Conservation (phyloP, 2,113 vertebrate genomes). For the Tenrec ecaudatus region DNA sequence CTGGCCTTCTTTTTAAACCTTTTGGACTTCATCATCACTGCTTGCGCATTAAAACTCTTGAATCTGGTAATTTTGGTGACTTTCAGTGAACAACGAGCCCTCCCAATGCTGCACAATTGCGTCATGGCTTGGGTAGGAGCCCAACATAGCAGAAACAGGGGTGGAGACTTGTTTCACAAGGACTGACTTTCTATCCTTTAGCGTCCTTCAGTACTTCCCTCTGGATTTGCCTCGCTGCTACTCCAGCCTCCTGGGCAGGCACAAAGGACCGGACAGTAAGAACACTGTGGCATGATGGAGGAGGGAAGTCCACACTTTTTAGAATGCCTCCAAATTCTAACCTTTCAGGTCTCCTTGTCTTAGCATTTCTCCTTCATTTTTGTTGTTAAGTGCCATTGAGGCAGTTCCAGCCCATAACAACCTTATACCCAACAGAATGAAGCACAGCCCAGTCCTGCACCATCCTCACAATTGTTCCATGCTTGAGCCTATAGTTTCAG, state of each 20-base stretch:
- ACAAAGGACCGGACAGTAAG: background rate
- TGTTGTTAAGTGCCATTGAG: no score
- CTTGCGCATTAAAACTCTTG: constrained; percentile 16
- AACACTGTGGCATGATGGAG: background rate
- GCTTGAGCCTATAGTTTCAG: no score
- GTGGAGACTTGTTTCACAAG: constrained; percentile 1
- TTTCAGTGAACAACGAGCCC: constrained; percentile 18
- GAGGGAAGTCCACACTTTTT: background rate
- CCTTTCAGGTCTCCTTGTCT: background rate
- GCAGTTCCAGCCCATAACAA: no score
- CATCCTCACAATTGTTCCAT: no score
- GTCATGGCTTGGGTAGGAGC: constrained; percentile 32
- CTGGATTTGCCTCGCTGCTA: background rate
- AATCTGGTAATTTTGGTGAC: constrained; percentile 63
- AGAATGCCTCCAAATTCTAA: background rate
- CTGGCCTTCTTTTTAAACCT: constrained; percentile 47
- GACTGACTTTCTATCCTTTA: constrained; percentile 38
- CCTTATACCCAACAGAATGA: no score
- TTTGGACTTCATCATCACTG: constrained; percentile 42
- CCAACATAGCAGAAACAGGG: background rate
- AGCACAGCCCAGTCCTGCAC: no score
- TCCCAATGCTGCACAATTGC: constrained; percentile 53
- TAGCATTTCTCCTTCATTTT: background rate
- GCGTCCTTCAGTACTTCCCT: background rate
- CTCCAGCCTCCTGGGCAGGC: background rate